Evolutionary conservation across 1,140 invertebrate species (phyloP), one percentile per base, ranked within the genome.

Genomic region (Papilio helenus): DNA sequence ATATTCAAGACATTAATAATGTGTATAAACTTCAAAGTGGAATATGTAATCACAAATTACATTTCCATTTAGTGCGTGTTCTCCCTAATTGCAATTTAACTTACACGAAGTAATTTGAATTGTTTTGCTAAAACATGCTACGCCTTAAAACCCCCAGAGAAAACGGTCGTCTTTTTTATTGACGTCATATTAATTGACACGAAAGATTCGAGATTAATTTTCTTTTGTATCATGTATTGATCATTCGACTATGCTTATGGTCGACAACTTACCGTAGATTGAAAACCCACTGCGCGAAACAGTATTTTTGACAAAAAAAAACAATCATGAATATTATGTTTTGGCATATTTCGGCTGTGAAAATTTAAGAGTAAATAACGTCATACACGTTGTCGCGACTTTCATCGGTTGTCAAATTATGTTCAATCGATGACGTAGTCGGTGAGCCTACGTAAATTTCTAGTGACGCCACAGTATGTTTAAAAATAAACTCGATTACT

Each of bases 91-190:
- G 49, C 26, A 58, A 76, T 76, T 76, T 73, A 34, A 76, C 42
- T 74, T 74, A 74, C 44, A 23, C 42, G 44, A 46, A 74, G 42
- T 49, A 51, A 74, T 74, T 51, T 74, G 23, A 74, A 74, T 74
- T 74, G 44, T 74, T 74, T 51, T 74, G 39, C 18, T n/a, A 46
- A n/a, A 26, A 20, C 29, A 34, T 4, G 3, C 34, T 34, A 34
- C 5, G 34, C 3, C 34, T 3, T 34, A 5, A 34, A 34, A 34
- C 34, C 3, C 34, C 34, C 3, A 34, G 34, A 34, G 34, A 34
- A 34, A 34, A 34, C 34, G 34, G 34, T 34, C 34, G 34, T 34
- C 34, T 51, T 51, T n/a, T 49, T 51, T 46, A 51, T 26, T 74
- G 20, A 74, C 23, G 46, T 34, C 16, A 29, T 18, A 18, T 26